Evolutionary conservation across 2,113 vertebrate species (phyloP).

Genomic region (Lanius ludovicianus): DNA sequence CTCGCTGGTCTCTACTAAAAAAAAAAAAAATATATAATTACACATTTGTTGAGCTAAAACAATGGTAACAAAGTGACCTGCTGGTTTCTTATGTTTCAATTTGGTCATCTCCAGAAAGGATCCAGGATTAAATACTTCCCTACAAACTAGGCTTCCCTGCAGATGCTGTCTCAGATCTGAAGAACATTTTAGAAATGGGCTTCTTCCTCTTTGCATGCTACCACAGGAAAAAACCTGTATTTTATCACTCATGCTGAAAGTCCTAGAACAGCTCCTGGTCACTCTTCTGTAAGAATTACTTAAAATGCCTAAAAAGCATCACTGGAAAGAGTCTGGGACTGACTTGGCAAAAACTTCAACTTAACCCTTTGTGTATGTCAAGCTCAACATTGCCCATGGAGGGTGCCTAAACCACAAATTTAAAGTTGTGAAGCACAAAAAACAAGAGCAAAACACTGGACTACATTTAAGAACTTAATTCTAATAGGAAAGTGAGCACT

Average conservation of each 20-base stretch:
- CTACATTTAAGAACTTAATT: not conserved
- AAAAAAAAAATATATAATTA: not conserved
- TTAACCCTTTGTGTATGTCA: rapidly evolving
- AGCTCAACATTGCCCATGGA: not conserved
- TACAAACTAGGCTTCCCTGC: not conserved
- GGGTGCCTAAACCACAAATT: not conserved
- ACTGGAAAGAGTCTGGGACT: not conserved
- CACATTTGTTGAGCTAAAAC: not conserved
- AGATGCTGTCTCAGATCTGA: not conserved
- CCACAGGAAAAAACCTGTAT: not conserved
- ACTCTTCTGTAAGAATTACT: not conserved
- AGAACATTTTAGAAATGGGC: not conserved
- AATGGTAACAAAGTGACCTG: not conserved
- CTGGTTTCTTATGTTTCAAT: not conserved
- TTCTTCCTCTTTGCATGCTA: not conserved
- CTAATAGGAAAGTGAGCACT: not conserved
- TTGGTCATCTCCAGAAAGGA: not conserved
- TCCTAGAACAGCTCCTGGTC: not conserved
- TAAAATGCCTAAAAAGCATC: not conserved
- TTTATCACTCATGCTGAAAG: not conserved
- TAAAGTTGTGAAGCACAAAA: not conserved
- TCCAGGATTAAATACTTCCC: not conserved
- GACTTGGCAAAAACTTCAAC: not conserved
- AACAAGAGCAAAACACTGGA: not conserved
- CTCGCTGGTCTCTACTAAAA: not conserved